Base-by-base conservation (phyloP, 2,797 vertebrate genomes). In the Myripristis murdjan region DNA sequence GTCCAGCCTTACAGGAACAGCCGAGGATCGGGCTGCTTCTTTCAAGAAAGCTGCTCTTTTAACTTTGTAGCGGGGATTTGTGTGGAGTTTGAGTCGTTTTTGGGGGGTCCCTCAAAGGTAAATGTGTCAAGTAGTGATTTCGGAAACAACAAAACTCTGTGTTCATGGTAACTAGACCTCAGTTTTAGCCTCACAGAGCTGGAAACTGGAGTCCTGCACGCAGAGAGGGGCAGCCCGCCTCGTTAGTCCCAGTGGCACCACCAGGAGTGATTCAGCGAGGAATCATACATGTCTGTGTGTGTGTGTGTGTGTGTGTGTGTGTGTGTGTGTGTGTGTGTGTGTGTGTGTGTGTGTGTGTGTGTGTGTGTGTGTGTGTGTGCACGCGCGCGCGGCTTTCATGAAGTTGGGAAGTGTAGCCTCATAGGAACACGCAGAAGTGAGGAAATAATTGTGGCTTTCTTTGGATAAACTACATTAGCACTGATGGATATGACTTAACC, bases 401-500 rank as follows among this genome's bases (percentile, higher is more conserved):
- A 26, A 55, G 48, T 28, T 22, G 39, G 12, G 5, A 39, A 47
- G 26, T 52, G 52, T 16, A 43, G 12, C 8, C 18, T n/a, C n/a
- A n/a, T n/a, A n/a, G n/a, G 1, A 53, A 62, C 18, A 23, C 10
- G 64, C 8, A 31, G 7, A 52, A 41, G 16, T 20, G 6, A 11
- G 31, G 24, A 12, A n/a, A 6, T 23, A 55, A 6, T 31, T 33
- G 57, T 2, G 26, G 6, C 47, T 16, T 14, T 39, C 37, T 39
- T 0, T 16, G 35, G 28, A 31, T 22, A 35, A 69, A 51, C 48
- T 28, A 60, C 37, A 11, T 14, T 39, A 11, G 7, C 56, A 35
- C 24, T 41, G 74, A 67, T 59, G 59, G 58, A 46, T 28, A 71
- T n/a, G n/a, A 57, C 56, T 70, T 48, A 14, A 39, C 1, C 26